These are phyloP conservation scores for Lepidothrix coronata DNA, from an alignment of 2,113 vertebrate species.

Conservation along the genomic window DNA sequence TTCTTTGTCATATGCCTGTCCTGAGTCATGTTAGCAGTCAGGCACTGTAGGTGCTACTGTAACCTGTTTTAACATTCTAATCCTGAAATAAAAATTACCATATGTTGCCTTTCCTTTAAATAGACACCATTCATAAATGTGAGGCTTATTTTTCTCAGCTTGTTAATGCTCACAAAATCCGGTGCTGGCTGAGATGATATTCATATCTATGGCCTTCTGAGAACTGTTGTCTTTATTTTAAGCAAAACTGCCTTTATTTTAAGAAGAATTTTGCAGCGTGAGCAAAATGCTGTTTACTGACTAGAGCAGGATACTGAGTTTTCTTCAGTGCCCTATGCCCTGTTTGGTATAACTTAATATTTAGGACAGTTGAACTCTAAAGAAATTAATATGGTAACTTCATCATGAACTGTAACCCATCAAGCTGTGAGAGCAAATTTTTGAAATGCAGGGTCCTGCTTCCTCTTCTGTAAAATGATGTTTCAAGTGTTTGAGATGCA, in stretches of 20 bases:
- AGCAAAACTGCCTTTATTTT: neutral
- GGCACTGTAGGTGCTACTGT: neutral
- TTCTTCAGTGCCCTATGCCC: neutral
- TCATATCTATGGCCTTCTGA: neutral
- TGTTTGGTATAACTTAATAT: neutral
- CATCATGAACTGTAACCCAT: neutral
- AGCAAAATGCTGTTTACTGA: neutral
- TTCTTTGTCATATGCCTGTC: neutral
- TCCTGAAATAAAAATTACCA: neutral
- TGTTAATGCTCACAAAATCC: neutral
- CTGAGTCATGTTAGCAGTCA: neutral
- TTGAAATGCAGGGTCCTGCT: neutral
- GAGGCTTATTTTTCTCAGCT: neutral
- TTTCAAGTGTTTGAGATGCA: neutral
- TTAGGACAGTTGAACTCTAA: neutral
- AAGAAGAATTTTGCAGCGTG: neutral
- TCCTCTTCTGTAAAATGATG: neutral
- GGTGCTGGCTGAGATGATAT: neutral
- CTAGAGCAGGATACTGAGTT: neutral
- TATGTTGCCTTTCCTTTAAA: neutral
- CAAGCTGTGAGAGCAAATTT: neutral
- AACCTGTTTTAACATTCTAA: neutral
- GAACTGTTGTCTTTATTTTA: neutral
- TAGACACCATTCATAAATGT: conserved; percentile 9
- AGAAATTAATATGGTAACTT: neutral